Evolutionary conservation across 2,113 vertebrate species (phyloP).

Genomic region (Cebidichthys violaceus): DNA sequence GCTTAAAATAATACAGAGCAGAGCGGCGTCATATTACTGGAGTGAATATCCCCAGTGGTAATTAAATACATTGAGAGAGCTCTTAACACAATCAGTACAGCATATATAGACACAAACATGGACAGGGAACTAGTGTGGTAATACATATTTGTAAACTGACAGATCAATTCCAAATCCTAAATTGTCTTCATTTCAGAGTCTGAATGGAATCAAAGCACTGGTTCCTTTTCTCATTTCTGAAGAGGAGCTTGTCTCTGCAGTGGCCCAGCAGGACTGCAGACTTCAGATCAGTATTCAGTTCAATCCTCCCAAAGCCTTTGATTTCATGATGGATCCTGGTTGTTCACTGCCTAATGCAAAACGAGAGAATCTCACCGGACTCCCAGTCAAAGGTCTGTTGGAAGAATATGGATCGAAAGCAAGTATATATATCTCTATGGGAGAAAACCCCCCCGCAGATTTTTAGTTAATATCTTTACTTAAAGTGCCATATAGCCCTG

Average conservation of each 20-base stretch:
- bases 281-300: conserved; percentile 80
- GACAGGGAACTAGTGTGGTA: neutral
- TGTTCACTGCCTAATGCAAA: conserved; percentile 79
- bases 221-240: conserved; percentile 64
- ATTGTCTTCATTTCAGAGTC: conserved; percentile 20
- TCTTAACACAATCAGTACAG: conserved; percentile 27
- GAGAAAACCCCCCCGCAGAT: neutral
- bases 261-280: conserved; percentile 71
- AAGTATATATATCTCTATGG: conserved; percentile 26
- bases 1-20: conserved; percentile 68
- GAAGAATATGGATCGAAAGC: conserved; percentile 54
- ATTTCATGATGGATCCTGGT: conserved; percentile 80
- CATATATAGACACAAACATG: conserved; percentile 20
- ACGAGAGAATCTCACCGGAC: conserved; percentile 69
- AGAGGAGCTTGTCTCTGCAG: conserved; percentile 70
- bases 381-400: conserved; percentile 69
- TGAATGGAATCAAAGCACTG: conserved; percentile 55
- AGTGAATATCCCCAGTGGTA: conserved; percentile 29
- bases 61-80: conserved; percentile 43
- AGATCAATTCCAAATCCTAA: neutral
- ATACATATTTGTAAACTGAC: conserved; percentile 45
- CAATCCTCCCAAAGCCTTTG: conserved; percentile 78
- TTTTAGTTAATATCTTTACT: conserved; percentile 45
- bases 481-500: conserved; percentile 28
- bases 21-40: conserved; percentile 54